Evolutionary conservation across 2,113 vertebrate genomes (phyloP), one percentile per base, ranked within the genome.

Genomic region (Mesitornis unicolor): DNA sequence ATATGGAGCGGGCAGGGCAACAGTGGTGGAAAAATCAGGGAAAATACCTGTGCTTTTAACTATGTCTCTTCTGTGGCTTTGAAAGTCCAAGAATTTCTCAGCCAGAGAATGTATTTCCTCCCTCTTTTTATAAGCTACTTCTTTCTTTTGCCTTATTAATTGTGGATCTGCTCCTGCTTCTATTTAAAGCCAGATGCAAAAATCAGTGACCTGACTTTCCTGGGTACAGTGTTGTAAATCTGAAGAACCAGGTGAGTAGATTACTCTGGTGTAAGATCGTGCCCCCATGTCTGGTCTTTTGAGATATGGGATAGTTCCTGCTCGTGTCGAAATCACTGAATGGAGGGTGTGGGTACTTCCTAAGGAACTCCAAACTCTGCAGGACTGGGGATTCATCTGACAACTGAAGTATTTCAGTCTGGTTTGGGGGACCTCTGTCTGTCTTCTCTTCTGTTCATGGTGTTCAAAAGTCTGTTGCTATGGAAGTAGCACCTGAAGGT

Each of bases 41-140:
- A 96, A 95, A 94, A 95, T 94, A 96, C 90, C 95, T 93, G 70
- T 92, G 89, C 94, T 97, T 96, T 96, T 95, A 97, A 95, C 45
- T 80, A 45, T 79, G 53, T 96, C 26, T 93, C 33, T 95, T 95
- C 95, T 97, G 89, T 95, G 90, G 86, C 95, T 97, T 87, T 97
- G 95, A 92, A 95, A 96, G 9, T 94, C 84, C 33, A 68, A 89
- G 61, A 73, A 35, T 91, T 95, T 92, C 95, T 94, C 78, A 97
- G 95, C 95, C 95, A 93, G 96, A 92, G 93, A 96, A 93, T 96
- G 91, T 97, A 95, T 92, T 95, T 96, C 60, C 85, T 93, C 77
- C 76, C 63, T 78, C 79, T 95, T 97, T 96, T 92, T 96, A 95
- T 96, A 93, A 96, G 91, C 94, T 95, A 78, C 82, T 87, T 93